Evolutionary conservation across 2,888 invertebrate species (phyloP), one percentile per base, ranked within the genome.

Genomic region (Drosophila bunnanda): DNA sequence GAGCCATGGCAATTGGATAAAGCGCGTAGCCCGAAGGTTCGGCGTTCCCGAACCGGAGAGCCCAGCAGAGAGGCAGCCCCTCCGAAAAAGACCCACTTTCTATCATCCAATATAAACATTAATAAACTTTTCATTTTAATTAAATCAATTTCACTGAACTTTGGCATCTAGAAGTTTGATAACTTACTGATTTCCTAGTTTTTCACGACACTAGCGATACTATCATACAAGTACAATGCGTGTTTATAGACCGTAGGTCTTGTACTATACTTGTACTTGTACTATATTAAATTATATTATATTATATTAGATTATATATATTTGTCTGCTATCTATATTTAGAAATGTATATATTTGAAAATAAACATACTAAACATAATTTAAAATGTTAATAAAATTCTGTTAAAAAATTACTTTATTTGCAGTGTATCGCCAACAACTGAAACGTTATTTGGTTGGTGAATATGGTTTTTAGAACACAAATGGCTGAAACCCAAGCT

Each of bases 1-100:
- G 12, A 36, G 43, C 13, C 34, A 61, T 30, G 43, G 28, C 6
- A 3, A 36, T 13, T 65, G 65, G 65, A 65, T 65, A 6, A n/a
- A 28, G 22, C 28, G 59, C 0, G 60, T 65, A 20, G 50, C 52
- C 3, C 34, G 4, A 4, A 20, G 15, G 25, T 44, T 8, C 9
- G 36, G 44, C n/a, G 13, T 8, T 4, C 13, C 13, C 10, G 15
- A 10, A 0, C 8, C 17, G 13, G 4, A 2, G 1, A 2, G n/a
- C 20, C 8, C 30, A 13, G 17, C 12, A 8, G 4, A 30, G 13
- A 20, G 13, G 13, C 4, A 20, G 48, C 8, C 13, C 5, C 50
- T 32, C 5, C 0, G 0, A 5, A 50, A 6, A 20, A 32, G 2
- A 9, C 50, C 50, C 8, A 50, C 50, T 13, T 50, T 50, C 20